Base-by-base conservation (phyloP, 2,113 vertebrate species). In the Delphinus delphis region DNA sequence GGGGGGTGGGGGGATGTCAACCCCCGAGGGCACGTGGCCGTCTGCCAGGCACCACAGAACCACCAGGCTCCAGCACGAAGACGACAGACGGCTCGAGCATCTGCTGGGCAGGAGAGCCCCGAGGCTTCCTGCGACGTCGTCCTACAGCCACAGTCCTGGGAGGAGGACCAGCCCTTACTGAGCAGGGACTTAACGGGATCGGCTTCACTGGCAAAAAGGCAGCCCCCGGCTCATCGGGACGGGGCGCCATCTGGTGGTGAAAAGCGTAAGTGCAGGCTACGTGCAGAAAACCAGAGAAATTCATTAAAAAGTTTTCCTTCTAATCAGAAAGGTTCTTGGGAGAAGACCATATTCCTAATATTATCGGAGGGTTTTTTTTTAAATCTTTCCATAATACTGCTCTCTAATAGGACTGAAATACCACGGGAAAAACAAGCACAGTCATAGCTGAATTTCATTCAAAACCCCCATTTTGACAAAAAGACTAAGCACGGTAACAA, bases 221-320 rank as follows among this genome's bases (percentile, higher is more conserved):
- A n/a, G n/a, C 3, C 3, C 47, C 74, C 74, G 36, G 53, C 38
- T 55, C 38, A 1, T 23, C 15, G 20, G 71, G 47, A 53, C 58
- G 55, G 55, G 12, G 68, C 82, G 41, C 95, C 96, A 89, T 10
- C 96, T 93, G 87, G 90, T 68, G 96, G 93, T 38, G 31, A 33
- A 25, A 14, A 47, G 44, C 50, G 9, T 58, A 77, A 95, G 65
- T 77, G 53, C 92, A 88, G n/a, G 63, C 50, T 26, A 25, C 1
- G 31, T 17, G 58, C 50, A 71, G 81, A 55, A 68, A 76, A 38
- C 15, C 44, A 10, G 6, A 44, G 31, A 68, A 55, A 31, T 1
- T 21, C 4, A 4, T 38, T 17, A 53, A 41, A 38, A 31, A 41
- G 8, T 26, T 26, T 41, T 7, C 28, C 50, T 33, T 28, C 21